Base-by-base conservation (phyloP, 2,888 invertebrate genomes). In the Heliconius hortense region DNA sequence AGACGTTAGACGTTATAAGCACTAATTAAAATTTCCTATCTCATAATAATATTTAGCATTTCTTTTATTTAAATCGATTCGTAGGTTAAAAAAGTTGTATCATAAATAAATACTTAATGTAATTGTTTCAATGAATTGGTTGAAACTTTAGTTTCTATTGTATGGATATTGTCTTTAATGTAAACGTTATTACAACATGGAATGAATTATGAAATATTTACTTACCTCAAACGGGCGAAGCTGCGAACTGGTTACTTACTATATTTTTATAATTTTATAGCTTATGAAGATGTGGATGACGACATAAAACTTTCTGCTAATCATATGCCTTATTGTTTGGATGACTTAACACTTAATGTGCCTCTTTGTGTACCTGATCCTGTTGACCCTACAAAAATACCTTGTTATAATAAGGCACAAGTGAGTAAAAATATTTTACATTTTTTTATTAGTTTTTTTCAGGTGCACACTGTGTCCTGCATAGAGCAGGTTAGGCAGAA, bases 391-490 rank as follows among this genome's bases (percentile, higher is more conserved):
- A 94, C 92, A 2, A 95, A 95, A 87, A 94, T 94, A 80, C 93
- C 95, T 60, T 96, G 96, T 95, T 97, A 97, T 87, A 95, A 96
- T 84, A 96, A 96, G 86, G 87, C 95, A 80, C 93, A 95, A 90
- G 96, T 95, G 86, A 76, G 74, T 72, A 53, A 39, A 26, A n/a
- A 7, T 13, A 13, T 39, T 39, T 15, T 26, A 43, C 3, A 3
- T 24, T 39, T 39, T 66, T 24, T 63, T 18, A 39, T 39, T 8
- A 8, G 1, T 4, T 28, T 28, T 35, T 48, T 7, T 48, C 15
- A 18, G 7, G 18, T 5, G 2, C 18, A 5, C 15, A 18, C 5
- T 48, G 4, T 15, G 21, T 21, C 53, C 21, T 21, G 53, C 21
- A 53, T 53, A 21, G 0, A 0, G 48, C 21, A 48, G 48, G 48